Conservation (phyloP, 37 sponge, comb jelly and placozoan genomes). For the Ephydatia muelleri region DNA sequence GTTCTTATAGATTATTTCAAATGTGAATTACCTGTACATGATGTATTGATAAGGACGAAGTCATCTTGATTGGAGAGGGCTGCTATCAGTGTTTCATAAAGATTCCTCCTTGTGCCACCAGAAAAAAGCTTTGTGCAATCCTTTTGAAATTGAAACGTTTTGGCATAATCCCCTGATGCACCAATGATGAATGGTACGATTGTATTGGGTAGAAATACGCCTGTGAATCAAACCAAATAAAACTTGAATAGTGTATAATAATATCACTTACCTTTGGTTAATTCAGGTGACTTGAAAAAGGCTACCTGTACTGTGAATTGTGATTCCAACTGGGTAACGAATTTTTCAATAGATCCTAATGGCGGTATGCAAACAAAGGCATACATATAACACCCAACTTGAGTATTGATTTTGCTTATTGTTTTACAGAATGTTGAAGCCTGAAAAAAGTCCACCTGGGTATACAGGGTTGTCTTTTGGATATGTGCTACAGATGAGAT, state of each 20-base stretch:
- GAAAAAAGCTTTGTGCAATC: background rate
- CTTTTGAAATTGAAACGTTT: background rate
- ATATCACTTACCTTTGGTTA: background rate
- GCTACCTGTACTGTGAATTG: background rate
- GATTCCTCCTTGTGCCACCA: background rate
- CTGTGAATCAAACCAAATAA: conserved; percentile 1
- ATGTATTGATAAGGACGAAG: background rate
- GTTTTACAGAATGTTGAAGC: background rate
- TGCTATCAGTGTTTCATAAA: conserved; percentile 1
- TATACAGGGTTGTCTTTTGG: too few relatives aligned
- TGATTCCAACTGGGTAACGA: background rate
- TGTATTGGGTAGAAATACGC: background rate
- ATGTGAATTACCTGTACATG: background rate
- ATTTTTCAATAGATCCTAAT: background rate
- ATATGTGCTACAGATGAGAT: too few relatives aligned
- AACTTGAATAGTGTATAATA: background rate
- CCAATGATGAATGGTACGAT: background rate
- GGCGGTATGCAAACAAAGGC: background rate
- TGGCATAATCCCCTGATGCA: background rate
- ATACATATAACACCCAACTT: conserved; percentile 1
- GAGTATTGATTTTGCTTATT: background rate
- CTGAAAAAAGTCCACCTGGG: background rate
- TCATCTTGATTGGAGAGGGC: background rate
- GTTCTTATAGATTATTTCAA: background rate
- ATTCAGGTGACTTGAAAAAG: background rate